Evolutionary conservation across 92 coral and sea anemone species (phyloP).

Genomic region (Heliopora coerulea): DNA sequence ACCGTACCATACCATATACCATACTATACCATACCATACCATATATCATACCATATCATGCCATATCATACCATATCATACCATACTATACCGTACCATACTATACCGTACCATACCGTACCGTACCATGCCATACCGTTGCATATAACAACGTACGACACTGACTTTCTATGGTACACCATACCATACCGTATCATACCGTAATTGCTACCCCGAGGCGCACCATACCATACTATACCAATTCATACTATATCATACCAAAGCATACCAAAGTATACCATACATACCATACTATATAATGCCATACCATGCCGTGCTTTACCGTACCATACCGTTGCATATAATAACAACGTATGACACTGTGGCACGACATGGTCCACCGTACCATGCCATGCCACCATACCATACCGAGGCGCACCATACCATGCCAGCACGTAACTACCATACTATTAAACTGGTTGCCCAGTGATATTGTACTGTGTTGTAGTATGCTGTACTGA

Average conservation of each 20-base stretch:
- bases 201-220: too few species aligned
- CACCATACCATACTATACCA: background rate
- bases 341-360: background rate
- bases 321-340: background rate
- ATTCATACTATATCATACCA: conserved; percentile 5
- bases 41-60: background rate
- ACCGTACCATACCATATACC: background rate
- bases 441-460: background rate
- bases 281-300: background rate
- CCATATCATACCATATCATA: conserved; percentile 3
- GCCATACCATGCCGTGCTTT: background rate
- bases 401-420: background rate
- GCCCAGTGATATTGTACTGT: background rate
- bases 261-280: background rate
- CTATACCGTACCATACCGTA: background rate
- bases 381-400: background rate
- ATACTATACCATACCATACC: background rate
- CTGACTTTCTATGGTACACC: too few species aligned
- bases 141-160: background rate
- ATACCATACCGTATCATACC: background rate
- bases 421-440: background rate
- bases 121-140: background rate
- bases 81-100: background rate
- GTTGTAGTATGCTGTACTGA: background rate
- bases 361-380: too few species aligned